Conservation (phyloP, 2,113 vertebrate genomes). For the Apeltes quadracus region DNA sequence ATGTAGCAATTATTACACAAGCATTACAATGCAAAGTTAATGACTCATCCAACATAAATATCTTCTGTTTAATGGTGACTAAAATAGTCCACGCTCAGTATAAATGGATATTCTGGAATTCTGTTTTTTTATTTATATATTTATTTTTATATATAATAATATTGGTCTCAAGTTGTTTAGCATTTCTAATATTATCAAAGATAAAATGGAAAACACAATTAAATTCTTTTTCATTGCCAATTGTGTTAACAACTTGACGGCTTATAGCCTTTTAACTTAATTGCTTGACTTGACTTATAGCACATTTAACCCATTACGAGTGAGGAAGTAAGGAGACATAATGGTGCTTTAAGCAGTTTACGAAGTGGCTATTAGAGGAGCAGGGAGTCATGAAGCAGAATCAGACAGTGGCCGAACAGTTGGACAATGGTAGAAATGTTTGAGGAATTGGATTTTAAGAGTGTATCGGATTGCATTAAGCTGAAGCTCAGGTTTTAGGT, state of each 20-base stretch:
- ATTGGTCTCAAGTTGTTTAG: constrained; percentile 13
- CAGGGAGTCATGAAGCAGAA: constrained; percentile 56
- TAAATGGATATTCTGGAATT: constrained; percentile 1
- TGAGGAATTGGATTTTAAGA: constrained; percentile 73
- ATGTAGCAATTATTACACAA: not conserved
- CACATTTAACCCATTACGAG: constrained; percentile 75
- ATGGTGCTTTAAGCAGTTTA: constrained; percentile 81
- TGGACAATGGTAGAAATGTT: constrained; percentile 70
- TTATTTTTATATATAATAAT: too few relatives aligned
- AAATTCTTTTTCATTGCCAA: constrained; percentile 66
- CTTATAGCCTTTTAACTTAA: constrained; percentile 58
- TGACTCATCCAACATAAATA: not conserved
- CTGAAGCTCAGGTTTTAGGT: constrained; percentile 62
- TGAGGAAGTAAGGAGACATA: constrained; percentile 75
- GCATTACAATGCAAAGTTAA: not conserved
- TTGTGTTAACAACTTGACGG: constrained; percentile 31
- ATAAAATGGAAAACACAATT: constrained; percentile 11
- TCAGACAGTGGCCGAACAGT: constrained; percentile 53
- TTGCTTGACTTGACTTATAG: constrained; percentile 40
- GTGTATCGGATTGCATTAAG: constrained; percentile 66
- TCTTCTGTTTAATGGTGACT: not conserved
- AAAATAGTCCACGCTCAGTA: constrained; percentile 3
- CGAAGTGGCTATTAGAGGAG: constrained; percentile 68
- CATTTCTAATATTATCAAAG: constrained; percentile 6
- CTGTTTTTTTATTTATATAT: not conserved